These are phyloP conservation scores for Discoglossus pictus DNA, from an alignment of 2,797 vertebrate species.

Conservation along the genomic window DNA sequence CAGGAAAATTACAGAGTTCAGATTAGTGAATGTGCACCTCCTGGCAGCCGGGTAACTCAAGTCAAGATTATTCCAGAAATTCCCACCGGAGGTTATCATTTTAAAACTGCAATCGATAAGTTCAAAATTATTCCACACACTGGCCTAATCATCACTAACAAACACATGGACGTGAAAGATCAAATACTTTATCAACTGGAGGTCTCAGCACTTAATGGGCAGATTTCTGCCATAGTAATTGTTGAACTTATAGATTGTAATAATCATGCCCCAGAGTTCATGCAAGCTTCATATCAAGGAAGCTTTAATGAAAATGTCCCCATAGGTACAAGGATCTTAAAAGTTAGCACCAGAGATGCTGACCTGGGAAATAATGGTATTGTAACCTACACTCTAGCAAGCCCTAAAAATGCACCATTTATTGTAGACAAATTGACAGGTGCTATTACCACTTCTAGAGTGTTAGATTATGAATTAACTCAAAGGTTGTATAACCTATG, in stretches of 20 bases:
- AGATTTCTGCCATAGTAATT: constrained; percentile 71
- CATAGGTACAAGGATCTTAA: constrained; percentile 82
- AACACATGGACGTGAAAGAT: constrained; percentile 76
- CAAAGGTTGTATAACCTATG: constrained; percentile 84
- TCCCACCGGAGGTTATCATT: constrained; percentile 77
- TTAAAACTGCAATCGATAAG: constrained; percentile 76
- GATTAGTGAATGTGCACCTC: constrained; percentile 87
- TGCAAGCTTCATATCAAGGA: constrained; percentile 74
- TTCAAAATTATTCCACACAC: constrained; percentile 86
- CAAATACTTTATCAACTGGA: constrained; percentile 83
- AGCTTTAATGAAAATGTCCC: constrained; percentile 85
- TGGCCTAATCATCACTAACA: constrained; percentile 82
- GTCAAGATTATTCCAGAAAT: constrained; percentile 69
- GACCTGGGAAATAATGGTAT: constrained; percentile 83
- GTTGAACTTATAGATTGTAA: constrained; percentile 87
- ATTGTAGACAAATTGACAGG: constrained; percentile 86
- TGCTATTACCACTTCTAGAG: constrained; percentile 80
- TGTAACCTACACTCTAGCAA: constrained; percentile 84
- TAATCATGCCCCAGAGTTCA: constrained; percentile 85
- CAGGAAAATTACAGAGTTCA: constrained; percentile 77
- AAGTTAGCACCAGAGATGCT: constrained; percentile 79
- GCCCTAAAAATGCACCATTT: constrained; percentile 78
- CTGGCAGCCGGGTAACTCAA: constrained; percentile 79
- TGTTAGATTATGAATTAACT: constrained; percentile 93
- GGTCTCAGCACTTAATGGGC: constrained; percentile 71